These are phyloP conservation scores for Nymphalis io DNA, from an alignment of 1,140 invertebrate species.

Conservation along the genomic window DNA sequence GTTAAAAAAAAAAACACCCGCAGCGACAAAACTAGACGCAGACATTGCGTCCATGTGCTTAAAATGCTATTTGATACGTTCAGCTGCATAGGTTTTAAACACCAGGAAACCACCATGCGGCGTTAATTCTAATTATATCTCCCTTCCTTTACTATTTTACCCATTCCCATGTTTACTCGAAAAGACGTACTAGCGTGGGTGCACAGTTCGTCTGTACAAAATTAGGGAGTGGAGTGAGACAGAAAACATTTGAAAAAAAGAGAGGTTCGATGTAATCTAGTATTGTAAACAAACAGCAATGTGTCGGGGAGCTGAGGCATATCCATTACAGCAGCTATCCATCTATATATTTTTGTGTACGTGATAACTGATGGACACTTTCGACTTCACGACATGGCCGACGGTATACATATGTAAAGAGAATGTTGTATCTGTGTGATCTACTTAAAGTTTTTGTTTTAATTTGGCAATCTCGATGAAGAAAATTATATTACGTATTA, in stretches of 20 bases:
- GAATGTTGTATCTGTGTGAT: constrained; percentile 14
- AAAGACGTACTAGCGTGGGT: constrained; percentile 73
- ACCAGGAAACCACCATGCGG: constrained; percentile 50
- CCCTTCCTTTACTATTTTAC: constrained; percentile 74
- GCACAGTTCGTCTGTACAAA: constrained; percentile 59
- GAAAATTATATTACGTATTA: background rate
- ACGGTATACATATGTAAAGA: constrained; percentile 39
- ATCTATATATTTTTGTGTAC: constrained; percentile 31
- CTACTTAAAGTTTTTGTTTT: constrained; percentile 22
- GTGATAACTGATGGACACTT: constrained; percentile 51
- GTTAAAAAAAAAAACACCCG: background rate
- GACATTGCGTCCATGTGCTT: background rate
- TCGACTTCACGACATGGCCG: constrained; percentile 57
- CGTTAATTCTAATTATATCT: constrained; percentile 78
- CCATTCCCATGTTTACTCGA: constrained; percentile 75
- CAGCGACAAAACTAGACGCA: background rate
- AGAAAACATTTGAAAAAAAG: constrained; percentile 56
- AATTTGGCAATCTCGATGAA: background rate
- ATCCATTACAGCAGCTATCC: constrained; percentile 59
- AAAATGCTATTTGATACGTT: constrained; percentile 14
- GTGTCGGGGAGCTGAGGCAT: constrained; percentile 57
- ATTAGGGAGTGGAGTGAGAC: constrained; percentile 72
- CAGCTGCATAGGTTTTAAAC: constrained; percentile 38
- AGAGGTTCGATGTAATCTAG: constrained; percentile 52
- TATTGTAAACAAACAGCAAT: constrained; percentile 55